A percentile compares a stretch with the other conserved stretches of the same genome.
Evolutionary conservation across 2,888 invertebrate genomes (phyloP).

Genomic region (Cosmopolites sordidus): DNA sequence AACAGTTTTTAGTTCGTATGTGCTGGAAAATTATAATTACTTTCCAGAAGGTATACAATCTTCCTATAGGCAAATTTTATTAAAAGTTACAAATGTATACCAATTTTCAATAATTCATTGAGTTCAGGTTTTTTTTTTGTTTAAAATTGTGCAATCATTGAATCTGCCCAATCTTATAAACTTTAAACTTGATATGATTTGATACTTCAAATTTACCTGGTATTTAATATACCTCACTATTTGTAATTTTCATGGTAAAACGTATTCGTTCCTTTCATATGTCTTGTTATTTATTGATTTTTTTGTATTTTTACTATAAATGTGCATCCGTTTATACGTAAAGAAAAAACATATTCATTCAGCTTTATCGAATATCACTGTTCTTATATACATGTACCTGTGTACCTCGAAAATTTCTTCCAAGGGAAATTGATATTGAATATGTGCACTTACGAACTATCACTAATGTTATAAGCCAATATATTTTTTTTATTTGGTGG

Average conservation of each 20-base stretch:
- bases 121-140: no score
- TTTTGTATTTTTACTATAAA: neutral
- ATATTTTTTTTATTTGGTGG: no score
- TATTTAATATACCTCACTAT: no score
- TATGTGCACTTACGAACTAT: no score
- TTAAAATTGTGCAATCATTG: no score
- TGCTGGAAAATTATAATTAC: neutral
- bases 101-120: neutral
- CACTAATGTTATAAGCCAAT: no score
- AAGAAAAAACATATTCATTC: slow-evolving; percentile 5
- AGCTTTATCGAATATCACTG: slow-evolving; percentile 9
- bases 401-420: slow-evolving; percentile 14
- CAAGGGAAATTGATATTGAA: neutral
- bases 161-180: no score
- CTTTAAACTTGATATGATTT: no score
- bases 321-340: neutral
- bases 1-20: no score
- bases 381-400: slow-evolving; percentile 17
- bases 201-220: no score
- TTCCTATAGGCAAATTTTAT: neutral
- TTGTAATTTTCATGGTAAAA: no score
- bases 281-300: neutral
- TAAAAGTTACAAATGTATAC: neutral
- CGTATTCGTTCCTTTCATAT: no score
- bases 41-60: neutral